Conservation (phyloP, 1,140 invertebrate genomes). For the Paralvinella palmiformis region DNA sequence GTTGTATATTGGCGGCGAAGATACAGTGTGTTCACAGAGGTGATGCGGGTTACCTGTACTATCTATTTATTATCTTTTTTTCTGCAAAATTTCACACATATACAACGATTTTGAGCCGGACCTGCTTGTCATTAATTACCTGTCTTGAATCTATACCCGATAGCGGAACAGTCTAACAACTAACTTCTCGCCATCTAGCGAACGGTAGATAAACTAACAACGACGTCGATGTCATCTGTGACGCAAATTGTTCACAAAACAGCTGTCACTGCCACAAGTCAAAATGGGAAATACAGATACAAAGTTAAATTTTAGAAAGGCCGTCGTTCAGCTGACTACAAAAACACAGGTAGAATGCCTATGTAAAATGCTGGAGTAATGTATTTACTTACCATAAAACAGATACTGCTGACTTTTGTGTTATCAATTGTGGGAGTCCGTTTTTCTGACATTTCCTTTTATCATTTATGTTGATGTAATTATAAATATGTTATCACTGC, state of each 20-base stretch:
- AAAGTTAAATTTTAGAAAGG: conserved; percentile 94
- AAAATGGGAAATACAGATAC: conserved; percentile 95
- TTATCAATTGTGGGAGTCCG: background rate
- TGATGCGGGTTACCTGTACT: too few species aligned
- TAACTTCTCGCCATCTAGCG: background rate
- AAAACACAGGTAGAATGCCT: conserved; percentile 74
- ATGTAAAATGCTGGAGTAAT: background rate
- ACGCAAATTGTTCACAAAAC: background rate
- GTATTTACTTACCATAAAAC: background rate
- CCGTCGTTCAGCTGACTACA: conserved; percentile 91
- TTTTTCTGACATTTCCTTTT: conserved; percentile 11
- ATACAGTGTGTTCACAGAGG: background rate
- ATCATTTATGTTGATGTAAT: background rate
- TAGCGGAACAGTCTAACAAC: too few species aligned
- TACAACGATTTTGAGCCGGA: background rate
- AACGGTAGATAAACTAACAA: background rate
- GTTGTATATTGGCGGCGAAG: background rate
- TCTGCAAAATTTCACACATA: too few species aligned
- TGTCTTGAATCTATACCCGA: too few species aligned
- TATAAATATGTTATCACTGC: background rate
- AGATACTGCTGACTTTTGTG: background rate
- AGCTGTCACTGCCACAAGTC: background rate
- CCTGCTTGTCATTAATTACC: background rate
- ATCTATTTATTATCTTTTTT: too few species aligned
- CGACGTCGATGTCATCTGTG: background rate